phyloP scores from a whole-genome alignment of 2,888 invertebrate genomes.

The Pheosia gnoma region DNA sequence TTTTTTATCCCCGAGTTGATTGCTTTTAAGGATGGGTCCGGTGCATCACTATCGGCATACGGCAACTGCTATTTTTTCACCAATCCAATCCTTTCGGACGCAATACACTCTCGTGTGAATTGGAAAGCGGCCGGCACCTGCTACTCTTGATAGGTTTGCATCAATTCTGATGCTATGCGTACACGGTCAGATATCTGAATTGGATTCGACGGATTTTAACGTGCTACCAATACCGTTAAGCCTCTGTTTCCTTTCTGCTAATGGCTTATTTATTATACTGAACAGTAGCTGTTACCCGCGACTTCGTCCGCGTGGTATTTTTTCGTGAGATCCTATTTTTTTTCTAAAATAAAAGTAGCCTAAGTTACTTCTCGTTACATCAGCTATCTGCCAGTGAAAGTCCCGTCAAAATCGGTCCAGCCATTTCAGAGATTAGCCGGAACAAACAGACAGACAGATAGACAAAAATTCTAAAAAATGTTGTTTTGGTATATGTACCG shows the following conservation, averaged over 20 bases:
- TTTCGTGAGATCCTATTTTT: no score
- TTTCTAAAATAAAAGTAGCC: no score
- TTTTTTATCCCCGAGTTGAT: neutral
- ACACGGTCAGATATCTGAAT: constrained; percentile 42
- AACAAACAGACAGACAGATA: no score
- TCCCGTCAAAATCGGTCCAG: no score
- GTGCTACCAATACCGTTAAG: constrained; percentile 18
- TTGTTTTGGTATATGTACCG: no score
- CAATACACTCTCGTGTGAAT: constrained; percentile 57
- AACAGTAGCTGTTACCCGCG: no score
- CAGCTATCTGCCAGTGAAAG: no score
- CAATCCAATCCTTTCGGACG: constrained; percentile 59
- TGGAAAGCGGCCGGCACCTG: constrained; percentile 60
- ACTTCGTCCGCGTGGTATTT: no score
- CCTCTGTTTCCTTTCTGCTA: neutral
- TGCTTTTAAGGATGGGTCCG: neutral
- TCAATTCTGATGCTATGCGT: constrained; percentile 50
- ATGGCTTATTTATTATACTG: neutral
- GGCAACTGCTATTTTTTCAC: constrained; percentile 56
- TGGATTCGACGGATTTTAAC: constrained; percentile 25
- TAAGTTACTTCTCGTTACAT: no score
- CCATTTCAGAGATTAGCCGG: no score
- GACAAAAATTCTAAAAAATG: no score
- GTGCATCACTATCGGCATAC: constrained; percentile 14
- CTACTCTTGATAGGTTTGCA: constrained; percentile 49